Evolutionary conservation across 2,797 vertebrate genomes (phyloP), one percentile per base, ranked within the genome.

Genomic region (Darevskia nairensis): DNA sequence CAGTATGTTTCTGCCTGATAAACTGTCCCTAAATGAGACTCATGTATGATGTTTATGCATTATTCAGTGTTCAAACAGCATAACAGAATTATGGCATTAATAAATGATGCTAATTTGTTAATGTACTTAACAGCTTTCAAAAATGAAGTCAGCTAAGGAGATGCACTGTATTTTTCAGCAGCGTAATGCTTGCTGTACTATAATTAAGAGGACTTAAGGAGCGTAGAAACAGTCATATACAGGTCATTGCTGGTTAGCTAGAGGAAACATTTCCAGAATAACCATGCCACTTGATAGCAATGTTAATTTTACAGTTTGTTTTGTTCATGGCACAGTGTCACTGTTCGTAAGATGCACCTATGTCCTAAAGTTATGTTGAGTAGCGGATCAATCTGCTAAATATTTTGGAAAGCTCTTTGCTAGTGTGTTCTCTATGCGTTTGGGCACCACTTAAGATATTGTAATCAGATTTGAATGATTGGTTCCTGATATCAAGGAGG

Each of bases 91-190:
- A 77, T 72, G 35, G 85, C 78, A 27, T n/a, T 91, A 86, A 46
- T 92, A 92, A 93, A 66, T 93, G 21, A 82, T 92, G 32, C 66
- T 92, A 2, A 76, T 92, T 91, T 90, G 44, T 89, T 88, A 80
- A 76, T 66, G 46, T 81, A 92, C 35, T 10, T 61, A 86, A 19
- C 19, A 90, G n/a, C 92, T 80, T 90, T 90, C 84, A 66, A 74
- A 87, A 91, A 41, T 10, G 71, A 92, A 91, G 59, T 32, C 29
- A 64, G 84, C 85, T 84, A 91, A 69, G 11, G 29, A 55, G 50
- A 55, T 55, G 50, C 8, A n/a, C 59, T 66, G 75, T 61, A 4
- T 86, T 29, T 89, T 82, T 44, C 85, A 41, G 88, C 32, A 44
- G 35, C 72, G 82, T 68, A 87, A 25, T 35, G 0, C 0, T 88